These are phyloP conservation scores for Euproctis similis DNA, from an alignment of 2,888 invertebrate genomes.

Conservation along the genomic window DNA sequence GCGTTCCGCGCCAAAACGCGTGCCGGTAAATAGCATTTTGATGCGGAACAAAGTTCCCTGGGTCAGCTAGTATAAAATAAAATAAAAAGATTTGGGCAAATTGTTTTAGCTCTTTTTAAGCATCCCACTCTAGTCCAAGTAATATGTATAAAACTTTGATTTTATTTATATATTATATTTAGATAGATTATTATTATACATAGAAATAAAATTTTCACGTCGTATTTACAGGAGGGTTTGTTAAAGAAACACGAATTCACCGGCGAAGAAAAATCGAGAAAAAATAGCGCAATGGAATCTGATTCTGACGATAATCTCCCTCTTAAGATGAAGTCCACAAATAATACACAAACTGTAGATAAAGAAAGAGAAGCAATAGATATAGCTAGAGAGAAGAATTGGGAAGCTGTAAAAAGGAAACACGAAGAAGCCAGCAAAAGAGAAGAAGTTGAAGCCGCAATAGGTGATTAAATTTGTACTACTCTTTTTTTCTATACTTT, in stretches of 20 bases:
- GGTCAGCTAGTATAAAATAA: too few relatives aligned
- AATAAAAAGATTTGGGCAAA: too few relatives aligned
- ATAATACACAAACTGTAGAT: slow-evolving; percentile 47
- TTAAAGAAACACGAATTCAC: slow-evolving; percentile 63
- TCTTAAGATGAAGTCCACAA: slow-evolving; percentile 54
- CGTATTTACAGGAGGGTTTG: slow-evolving; percentile 49
- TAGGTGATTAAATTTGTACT: slow-evolving; percentile 38
- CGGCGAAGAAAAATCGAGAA: slow-evolving; percentile 50
- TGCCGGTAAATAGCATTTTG: too few relatives aligned
- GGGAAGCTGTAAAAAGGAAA: slow-evolving; percentile 73
- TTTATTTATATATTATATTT: too few relatives aligned
- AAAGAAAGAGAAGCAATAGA: slow-evolving; percentile 72
- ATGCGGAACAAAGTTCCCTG: too few relatives aligned
- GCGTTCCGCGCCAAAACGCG: too few relatives aligned
- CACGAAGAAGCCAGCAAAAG: slow-evolving; percentile 72
- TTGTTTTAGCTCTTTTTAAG: too few relatives aligned
- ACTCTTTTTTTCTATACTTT: too few relatives aligned
- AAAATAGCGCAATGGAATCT: slow-evolving; percentile 62
- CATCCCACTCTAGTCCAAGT: too few relatives aligned
- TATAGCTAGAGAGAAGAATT: slow-evolving; percentile 71
- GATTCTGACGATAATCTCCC: slow-evolving; percentile 69
- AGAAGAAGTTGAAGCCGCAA: slow-evolving; percentile 64
- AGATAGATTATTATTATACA: too few relatives aligned
- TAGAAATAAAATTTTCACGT: not conserved
- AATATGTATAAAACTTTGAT: too few relatives aligned